Base-by-base conservation (phyloP, 2,888 invertebrate genomes). In the Ischnura elegans region DNA sequence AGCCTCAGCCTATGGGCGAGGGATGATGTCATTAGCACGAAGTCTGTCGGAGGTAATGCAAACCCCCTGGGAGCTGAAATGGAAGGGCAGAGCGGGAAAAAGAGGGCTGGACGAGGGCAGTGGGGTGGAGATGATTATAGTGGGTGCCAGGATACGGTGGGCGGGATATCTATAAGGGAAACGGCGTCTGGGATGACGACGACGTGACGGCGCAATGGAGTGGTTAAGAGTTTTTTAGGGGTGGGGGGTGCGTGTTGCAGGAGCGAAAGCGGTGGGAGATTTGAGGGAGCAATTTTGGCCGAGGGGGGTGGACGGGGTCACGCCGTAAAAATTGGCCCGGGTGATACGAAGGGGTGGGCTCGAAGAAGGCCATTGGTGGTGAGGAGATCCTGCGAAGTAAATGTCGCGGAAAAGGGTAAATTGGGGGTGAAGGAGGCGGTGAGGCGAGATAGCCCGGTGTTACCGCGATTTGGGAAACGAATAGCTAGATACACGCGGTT, bases 11-110 rank as follows among this genome's bases (percentile, higher is more conserved):
- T 76, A 36, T 29, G 76, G 76, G 29, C 10, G 36, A 13, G 36
- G 29, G 36, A 36, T 76, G 76, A 76, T 76, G 76, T 36, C 76
- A 76, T 76, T 76, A 76, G 76, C 76, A 76, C 76, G 76, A 76
- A 76, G 76, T 76, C 76, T 76, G 76, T 76, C 76, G 76, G 76
- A 76, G 76, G 76, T 76, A 76, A 76, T 76, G 76, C 29, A 76
- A 29, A 13, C 76, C 76, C 36, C 76, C 36, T 29, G 76, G 76
- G 36, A 16, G 29, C 36, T 10, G 5, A 36, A 36, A 10, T 76
- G 76, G 76, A 76, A 76, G 76, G 36, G 36, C 36, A n/a, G 36
- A 36, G 3, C 13, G 29, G 76, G 66, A 36, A 10, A 13, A 13
- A 19, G 76, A 8, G 61, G 76, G 36, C 29, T 6, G 76, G 76